Evolutionary conservation across 2,888 invertebrate genomes (phyloP).

Genomic region (Chrysolina haemoptera): DNA sequence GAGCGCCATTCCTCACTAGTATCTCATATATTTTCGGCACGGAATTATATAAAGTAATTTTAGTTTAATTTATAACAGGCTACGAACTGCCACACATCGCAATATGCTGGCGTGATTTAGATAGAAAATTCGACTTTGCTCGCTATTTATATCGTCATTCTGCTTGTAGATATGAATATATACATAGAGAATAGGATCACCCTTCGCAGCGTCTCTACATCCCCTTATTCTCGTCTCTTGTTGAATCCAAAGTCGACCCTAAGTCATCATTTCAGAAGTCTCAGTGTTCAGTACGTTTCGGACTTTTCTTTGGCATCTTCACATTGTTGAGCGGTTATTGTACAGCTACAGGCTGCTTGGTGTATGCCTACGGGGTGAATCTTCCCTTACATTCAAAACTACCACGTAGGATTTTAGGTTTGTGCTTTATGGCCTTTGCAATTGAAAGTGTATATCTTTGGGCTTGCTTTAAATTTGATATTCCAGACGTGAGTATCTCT

Average conservation of each 20-base stretch:
- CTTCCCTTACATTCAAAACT: conserved; percentile 45
- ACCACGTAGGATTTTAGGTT: conserved; percentile 47
- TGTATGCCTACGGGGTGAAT: conserved; percentile 49
- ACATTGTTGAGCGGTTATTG: conserved; percentile 4
- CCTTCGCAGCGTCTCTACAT: conserved; percentile 24
- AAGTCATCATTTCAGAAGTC: not conserved
- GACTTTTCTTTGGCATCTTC: not conserved
- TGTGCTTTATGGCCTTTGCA: conserved; percentile 49
- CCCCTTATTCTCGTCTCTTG: not conserved
- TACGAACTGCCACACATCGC: conserved; percentile 61
- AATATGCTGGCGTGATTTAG: conserved; percentile 68
- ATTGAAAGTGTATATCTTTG: conserved; percentile 42
- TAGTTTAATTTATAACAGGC: conserved; percentile 65
- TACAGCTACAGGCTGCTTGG: conserved; percentile 53
- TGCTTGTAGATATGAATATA: conserved; percentile 68
- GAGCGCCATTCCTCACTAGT: conserved; percentile 44
- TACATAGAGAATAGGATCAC: conserved; percentile 61
- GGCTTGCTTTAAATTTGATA: conserved; percentile 41
- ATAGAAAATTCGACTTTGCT: conserved; percentile 68
- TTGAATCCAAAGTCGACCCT: conserved; percentile 18
- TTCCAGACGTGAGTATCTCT: not conserved
- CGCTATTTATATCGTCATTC: conserved; percentile 68
- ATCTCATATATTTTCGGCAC: conserved; percentile 61
- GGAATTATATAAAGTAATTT: conserved; percentile 65
- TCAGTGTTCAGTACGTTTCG: not conserved